phyloP scores from a whole-genome alignment of 2,888 invertebrate species.

The Acleris sparsana region DNA sequence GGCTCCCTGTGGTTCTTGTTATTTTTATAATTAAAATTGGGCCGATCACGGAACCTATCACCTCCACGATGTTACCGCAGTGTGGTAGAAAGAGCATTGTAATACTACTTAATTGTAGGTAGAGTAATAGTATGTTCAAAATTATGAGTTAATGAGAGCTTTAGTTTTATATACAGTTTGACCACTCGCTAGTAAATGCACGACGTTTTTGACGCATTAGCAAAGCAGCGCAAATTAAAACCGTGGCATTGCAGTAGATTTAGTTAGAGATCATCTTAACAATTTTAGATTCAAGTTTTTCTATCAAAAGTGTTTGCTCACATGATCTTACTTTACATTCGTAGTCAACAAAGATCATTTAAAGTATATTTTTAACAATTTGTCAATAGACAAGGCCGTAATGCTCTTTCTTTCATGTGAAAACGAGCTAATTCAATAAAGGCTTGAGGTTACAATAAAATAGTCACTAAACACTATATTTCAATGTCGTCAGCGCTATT shows the following conservation, averaged over 20 bases:
- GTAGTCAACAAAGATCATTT: neutral
- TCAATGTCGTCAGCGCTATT: constrained; percentile 2
- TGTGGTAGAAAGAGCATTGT: constrained; percentile 34
- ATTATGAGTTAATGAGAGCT: constrained; percentile 14
- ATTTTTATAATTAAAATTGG: neutral
- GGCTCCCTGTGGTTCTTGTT: too few relatives aligned
- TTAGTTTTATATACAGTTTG: constrained; percentile 6
- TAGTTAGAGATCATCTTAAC: constrained; percentile 3
- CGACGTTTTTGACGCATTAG: constrained; percentile 23
- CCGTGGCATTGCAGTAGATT: neutral
- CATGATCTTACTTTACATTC: neutral
- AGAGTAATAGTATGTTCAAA: constrained; percentile 7
- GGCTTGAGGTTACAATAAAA: constrained; percentile 18
- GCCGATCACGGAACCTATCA: constrained; percentile 27
- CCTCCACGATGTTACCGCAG: constrained; percentile 7
- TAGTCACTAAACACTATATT: constrained; percentile 13
- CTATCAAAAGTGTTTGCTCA: too few relatives aligned
- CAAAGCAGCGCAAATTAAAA: neutral
- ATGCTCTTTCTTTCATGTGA: constrained; percentile 35
- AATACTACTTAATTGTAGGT: constrained; percentile 22
- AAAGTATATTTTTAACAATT: neutral
- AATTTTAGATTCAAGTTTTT: too few relatives aligned
- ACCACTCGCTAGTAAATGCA: constrained; percentile 22
- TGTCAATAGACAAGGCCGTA: constrained; percentile 10
- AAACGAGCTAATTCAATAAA: constrained; percentile 20